Evolutionary conservation across 2,113 vertebrate species (phyloP), one percentile per base, ranked within the genome.

Genomic region (Ceyx margarethae): DNA sequence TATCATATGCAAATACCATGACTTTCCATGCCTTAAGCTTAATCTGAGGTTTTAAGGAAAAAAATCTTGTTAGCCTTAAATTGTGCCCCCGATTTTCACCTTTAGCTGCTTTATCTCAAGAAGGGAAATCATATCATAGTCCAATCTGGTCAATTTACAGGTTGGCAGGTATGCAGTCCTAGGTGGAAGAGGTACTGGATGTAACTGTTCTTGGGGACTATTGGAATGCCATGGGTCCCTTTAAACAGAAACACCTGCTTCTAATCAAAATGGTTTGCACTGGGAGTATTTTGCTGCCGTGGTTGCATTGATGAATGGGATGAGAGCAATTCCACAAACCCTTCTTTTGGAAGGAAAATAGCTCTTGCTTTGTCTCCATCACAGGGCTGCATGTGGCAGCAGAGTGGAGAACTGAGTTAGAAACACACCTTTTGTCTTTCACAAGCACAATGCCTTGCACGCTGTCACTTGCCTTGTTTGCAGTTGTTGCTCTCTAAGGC

Each of bases 1-100:
- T 48, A 89, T 86, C 35, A 29, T 95, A 65, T 88, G 82, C 93
- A 95, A 94, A 89, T 89, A 56, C 23, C 9, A 43, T 26, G 2
- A 46, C 81, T 93, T 94, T 92, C 66, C 69, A 74, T 81, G 54
- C 50, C 68, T 78, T 65, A 58, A 85, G 45, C 31, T 71, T 94
- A 62, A 54, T 73, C 33, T 51, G 64, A 81, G 10, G 17, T 75
- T 90, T 84, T 80, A 53, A 77, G 53, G 31, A 56, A 62, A 50
- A 93, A 75, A 56, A 3, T 54, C 23, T 53, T 86, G 53, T 69
- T 93, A 45, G 11, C 51, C 78, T 91, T 85, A 57, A 72, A 66
- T 64, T 46, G 15, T 58, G 17, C 48, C 31, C n/a, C 18, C 54
- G 16, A 7, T 94, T 92, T 94, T 62, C 65, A 66, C 42, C 23